Conservation (phyloP, 2,113 vertebrate species). For the Hippocampus guttulatus region DNA sequence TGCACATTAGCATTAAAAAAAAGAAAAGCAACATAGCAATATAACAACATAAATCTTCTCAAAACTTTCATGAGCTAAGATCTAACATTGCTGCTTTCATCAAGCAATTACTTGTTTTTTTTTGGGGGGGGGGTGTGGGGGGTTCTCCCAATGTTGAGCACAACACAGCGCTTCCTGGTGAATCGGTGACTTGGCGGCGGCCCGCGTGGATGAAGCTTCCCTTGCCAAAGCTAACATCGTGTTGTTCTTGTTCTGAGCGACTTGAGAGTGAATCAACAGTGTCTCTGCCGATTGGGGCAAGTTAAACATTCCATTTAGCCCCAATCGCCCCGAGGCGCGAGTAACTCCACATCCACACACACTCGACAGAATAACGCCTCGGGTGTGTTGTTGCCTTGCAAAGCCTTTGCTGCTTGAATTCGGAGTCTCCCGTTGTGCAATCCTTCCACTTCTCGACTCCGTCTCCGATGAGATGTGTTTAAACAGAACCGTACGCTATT, state of each 20-base stretch:
- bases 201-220: not conserved
- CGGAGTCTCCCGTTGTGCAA: not conserved
- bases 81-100: not conserved
- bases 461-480: not conserved
- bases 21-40: too few species aligned
- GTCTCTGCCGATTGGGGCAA: not conserved
- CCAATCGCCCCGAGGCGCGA: not conserved
- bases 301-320: not conserved
- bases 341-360: not conserved
- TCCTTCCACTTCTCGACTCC: not conserved
- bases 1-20: not conserved
- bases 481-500: not conserved
- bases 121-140: too few species aligned
- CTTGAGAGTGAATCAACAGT: not conserved
- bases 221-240: not conserved
- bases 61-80: not conserved
- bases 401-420: not conserved
- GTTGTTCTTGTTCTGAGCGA: not conserved
- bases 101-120: not conserved
- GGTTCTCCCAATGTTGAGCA: not conserved
- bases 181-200: too few species aligned
- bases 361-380: not conserved
- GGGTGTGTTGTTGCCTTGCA: not conserved
- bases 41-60: not conserved
- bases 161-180: too few species aligned